These are phyloP conservation scores for Capitulum mitella DNA, from an alignment of 2,888 invertebrate genomes.

Conservation along the genomic window DNA sequence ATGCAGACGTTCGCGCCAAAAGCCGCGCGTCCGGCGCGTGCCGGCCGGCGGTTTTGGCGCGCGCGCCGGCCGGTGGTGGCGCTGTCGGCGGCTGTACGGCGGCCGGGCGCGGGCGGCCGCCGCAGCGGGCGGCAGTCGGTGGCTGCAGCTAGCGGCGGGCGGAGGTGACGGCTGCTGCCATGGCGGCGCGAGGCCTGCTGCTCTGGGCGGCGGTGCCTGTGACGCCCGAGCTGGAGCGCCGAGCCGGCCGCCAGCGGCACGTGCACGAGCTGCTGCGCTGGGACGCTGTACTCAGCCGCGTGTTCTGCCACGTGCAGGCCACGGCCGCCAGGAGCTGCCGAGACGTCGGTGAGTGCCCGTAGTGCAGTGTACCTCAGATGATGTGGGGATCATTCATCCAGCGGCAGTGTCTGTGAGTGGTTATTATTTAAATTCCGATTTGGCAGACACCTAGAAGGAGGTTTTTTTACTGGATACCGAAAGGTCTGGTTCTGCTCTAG, in stretches of 20 bases:
- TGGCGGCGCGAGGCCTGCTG: neutral
- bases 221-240: neutral
- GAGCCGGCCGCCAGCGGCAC: neutral
- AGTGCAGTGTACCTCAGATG: no score
- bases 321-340: neutral
- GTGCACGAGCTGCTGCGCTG: neutral
- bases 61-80: neutral
- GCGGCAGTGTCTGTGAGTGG: no score
- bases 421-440: no score
- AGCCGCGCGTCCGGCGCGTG: neutral
- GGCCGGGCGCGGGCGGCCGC: no score
- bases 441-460: no score
- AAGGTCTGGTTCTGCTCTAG: no score
- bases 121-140: neutral
- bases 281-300: neutral
- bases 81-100: neutral
- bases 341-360: slow-evolving; percentile 19
- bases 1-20: neutral
- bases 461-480: no score
- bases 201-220: neutral
- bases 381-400: no score
- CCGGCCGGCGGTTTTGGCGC: neutral
- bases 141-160: neutral
- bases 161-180: neutral
- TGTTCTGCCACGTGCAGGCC: neutral